These are phyloP conservation scores for Sciurus carolinensis DNA, from an alignment of 2,797 vertebrate genomes.

Conservation along the genomic window DNA sequence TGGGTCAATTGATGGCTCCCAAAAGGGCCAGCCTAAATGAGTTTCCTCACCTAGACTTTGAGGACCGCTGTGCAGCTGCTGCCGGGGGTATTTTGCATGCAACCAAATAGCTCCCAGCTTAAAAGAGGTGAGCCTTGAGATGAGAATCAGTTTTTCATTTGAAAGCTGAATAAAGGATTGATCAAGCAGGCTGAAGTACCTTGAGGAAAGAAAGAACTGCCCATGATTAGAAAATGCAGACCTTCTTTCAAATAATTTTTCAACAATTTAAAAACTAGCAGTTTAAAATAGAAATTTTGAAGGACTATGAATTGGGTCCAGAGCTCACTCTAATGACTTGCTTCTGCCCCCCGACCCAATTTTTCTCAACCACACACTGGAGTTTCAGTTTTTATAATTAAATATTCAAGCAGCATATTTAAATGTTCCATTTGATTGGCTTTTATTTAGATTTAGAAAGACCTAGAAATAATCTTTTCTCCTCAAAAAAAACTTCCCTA, in stretches of 20 bases:
- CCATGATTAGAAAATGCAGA: slow-evolving; percentile 71
- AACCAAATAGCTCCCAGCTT: slow-evolving; percentile 41
- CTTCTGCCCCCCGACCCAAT: background rate
- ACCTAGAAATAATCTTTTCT: slow-evolving; percentile 45
- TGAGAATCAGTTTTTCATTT: slow-evolving; percentile 69
- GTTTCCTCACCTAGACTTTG: background rate
- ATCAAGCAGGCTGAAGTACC: slow-evolving; percentile 22
- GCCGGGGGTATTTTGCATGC: background rate
- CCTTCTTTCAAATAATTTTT: slow-evolving; percentile 73
- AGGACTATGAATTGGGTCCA: slow-evolving; percentile 57
- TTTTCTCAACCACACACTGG: slow-evolving; percentile 13
- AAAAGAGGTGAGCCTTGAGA: slow-evolving; percentile 32
- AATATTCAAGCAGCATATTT: slow-evolving; percentile 40
- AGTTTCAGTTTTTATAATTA: slow-evolving; percentile 61
- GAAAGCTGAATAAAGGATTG: slow-evolving; percentile 72
- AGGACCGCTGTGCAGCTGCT: background rate
- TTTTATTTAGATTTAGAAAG: slow-evolving; percentile 69
- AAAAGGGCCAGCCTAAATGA: background rate
- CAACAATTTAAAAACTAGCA: slow-evolving; percentile 63
- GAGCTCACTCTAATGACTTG: slow-evolving; percentile 52
- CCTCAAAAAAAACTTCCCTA: slow-evolving; percentile 8
- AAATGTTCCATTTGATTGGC: background rate
- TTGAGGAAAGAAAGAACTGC: slow-evolving; percentile 67
- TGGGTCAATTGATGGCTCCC: background rate
- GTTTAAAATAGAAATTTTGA: slow-evolving; percentile 65